These are phyloP conservation scores for Agriotes lineatus DNA, from an alignment of 2,888 invertebrate species.

Conservation along the genomic window DNA sequence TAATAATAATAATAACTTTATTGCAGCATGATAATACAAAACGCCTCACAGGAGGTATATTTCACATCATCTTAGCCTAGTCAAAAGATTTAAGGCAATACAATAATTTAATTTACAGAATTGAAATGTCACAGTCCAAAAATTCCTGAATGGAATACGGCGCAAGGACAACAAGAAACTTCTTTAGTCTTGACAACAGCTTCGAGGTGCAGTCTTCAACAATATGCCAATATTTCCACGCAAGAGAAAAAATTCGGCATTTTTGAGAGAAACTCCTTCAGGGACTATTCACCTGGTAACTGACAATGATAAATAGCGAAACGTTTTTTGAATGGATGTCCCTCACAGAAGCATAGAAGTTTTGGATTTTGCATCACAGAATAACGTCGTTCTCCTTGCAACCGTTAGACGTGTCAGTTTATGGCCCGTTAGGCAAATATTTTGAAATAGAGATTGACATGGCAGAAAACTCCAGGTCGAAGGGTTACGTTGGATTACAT, in stretches of 20 bases:
- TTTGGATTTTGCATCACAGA: not conserved
- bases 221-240: not conserved
- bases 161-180: too few relatives aligned
- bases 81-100: too few relatives aligned
- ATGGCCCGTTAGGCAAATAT: not conserved
- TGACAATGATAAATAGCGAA: not conserved
- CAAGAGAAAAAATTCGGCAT: not conserved
- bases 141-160: too few relatives aligned
- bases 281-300: not conserved
- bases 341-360: not conserved
- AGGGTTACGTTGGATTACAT: not conserved
- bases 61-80: too few relatives aligned
- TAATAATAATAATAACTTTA: too few relatives aligned
- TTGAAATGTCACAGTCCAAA: too few relatives aligned
- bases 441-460: not conserved
- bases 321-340: constrained; percentile 1
- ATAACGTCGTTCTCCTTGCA: not conserved
- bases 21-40: too few relatives aligned
- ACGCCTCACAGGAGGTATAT: too few relatives aligned
- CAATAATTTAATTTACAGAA: too few relatives aligned
- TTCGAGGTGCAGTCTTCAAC: too few relatives aligned
- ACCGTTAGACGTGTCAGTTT: not conserved
- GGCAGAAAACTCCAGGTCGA: not conserved
- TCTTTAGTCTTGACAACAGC: too few relatives aligned
- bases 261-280: not conserved